Conservation (phyloP, 2,113 vertebrate genomes). For the Paraplagusia blochii region DNA sequence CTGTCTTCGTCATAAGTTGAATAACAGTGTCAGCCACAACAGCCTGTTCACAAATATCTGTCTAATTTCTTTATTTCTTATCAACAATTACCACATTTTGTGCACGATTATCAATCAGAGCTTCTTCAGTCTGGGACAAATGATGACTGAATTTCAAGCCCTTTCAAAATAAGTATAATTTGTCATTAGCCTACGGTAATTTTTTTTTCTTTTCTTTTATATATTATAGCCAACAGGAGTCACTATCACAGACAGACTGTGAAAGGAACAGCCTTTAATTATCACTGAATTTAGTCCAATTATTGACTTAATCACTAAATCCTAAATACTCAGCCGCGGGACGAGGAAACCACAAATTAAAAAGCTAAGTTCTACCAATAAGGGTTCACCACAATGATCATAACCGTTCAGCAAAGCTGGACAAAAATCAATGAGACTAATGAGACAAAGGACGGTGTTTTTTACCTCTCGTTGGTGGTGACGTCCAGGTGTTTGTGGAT, state of each 20-base stretch:
- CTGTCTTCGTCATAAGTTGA: too few relatives aligned
- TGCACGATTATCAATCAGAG: too few relatives aligned
- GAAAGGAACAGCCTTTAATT: slow-evolving; percentile 29
- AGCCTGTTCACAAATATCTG: too few relatives aligned
- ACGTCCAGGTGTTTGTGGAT: slow-evolving; percentile 82
- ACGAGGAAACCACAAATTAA: not conserved
- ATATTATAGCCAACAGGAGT: slow-evolving; percentile 12
- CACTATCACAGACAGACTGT: not conserved
- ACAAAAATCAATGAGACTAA: not conserved
- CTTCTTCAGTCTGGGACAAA: slow-evolving; percentile 1
- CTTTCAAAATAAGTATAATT: slow-evolving; percentile 25
- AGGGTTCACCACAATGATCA: not conserved
- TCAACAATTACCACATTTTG: too few relatives aligned
- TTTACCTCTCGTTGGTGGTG: slow-evolving; percentile 78
- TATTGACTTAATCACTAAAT: slow-evolving; percentile 24
- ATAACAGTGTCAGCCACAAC: too few relatives aligned
- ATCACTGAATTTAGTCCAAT: slow-evolving; percentile 10
- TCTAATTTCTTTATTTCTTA: too few relatives aligned
- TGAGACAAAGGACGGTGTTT: not conserved
- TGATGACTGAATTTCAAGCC: slow-evolving; percentile 10
- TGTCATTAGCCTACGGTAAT: slow-evolving; percentile 24
- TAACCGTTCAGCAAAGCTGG: not conserved
- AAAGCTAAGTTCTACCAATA: not conserved
- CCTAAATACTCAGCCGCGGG: slow-evolving; percentile 5
- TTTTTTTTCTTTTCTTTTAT: slow-evolving; percentile 13